phyloP scores from a whole-genome alignment of 2,797 vertebrate genomes.

The Rhabdophis nuchalis region DNA sequence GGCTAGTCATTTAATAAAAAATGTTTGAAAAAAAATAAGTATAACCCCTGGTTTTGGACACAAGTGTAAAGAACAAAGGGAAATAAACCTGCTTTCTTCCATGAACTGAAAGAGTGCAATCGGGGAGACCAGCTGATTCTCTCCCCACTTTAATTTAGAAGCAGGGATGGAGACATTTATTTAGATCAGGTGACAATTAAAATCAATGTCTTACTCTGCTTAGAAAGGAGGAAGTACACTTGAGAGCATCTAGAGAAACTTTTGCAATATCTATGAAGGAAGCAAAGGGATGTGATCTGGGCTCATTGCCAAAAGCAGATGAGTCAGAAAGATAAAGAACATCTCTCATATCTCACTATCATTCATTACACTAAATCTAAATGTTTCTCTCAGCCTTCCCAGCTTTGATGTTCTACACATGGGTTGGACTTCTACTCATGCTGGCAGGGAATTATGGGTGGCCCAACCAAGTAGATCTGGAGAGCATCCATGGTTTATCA shows the following conservation, averaged over 20 bases:
- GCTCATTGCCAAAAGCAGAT: not conserved
- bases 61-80: not conserved
- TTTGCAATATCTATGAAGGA: not conserved
- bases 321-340: not conserved
- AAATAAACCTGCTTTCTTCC: not conserved
- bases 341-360: not conserved
- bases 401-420: not conserved
- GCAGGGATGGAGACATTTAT: not conserved
- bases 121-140: not conserved
- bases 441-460: not conserved
- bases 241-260: not conserved
- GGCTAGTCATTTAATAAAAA: too few relatives aligned
- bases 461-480: not conserved
- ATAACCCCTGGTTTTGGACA: not conserved
- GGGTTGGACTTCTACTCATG: not conserved
- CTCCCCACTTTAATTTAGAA: not conserved
- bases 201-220: not conserved
- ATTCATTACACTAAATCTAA: not conserved
- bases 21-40: not conserved
- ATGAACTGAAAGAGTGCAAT: not conserved
- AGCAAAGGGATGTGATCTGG: not conserved
- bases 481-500: not conserved
- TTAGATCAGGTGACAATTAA: not conserved
- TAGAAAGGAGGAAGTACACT: not conserved
- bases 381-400: not conserved